phyloP scores from a whole-genome alignment of 2,113 vertebrate species.

The Xyrauchen texanus region DNA sequence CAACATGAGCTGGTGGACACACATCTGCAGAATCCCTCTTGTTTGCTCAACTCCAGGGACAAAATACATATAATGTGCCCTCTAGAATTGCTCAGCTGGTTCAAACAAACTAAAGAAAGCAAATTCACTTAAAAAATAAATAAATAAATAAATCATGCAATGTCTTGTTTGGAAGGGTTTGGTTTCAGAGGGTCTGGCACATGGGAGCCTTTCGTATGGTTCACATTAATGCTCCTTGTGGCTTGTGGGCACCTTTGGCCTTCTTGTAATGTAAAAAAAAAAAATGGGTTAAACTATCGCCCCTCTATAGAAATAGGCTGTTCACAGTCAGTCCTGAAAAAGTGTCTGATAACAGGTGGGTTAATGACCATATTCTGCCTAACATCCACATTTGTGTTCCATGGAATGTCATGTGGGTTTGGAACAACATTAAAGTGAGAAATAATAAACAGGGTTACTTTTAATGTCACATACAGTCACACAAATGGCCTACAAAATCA shows the following conservation, averaged over 20 bases:
- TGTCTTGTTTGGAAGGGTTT: slow-evolving; percentile 36
- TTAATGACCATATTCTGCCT: too few relatives aligned
- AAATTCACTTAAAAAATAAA: slow-evolving; percentile 27
- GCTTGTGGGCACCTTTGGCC: slow-evolving; percentile 37
- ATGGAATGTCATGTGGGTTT: too few relatives aligned
- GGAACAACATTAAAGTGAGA: too few relatives aligned
- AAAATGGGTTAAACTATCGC: not conserved
- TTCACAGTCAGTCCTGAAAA: not conserved
- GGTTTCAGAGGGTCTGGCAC: slow-evolving; percentile 43
- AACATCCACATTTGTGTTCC: too few relatives aligned
- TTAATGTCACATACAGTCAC: not conserved
- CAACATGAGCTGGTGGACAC: slow-evolving; percentile 5
- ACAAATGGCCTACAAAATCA: not conserved
- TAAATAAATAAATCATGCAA: not conserved
- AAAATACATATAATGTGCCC: slow-evolving; percentile 33
- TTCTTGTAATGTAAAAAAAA: not conserved
- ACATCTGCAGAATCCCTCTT: slow-evolving; percentile 14
- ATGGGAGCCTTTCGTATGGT: slow-evolving; percentile 37
- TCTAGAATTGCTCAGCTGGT: slow-evolving; percentile 33
- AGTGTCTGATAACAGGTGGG: not conserved
- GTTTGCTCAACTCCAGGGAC: slow-evolving; percentile 10
- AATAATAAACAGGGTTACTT: not conserved
- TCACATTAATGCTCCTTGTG: slow-evolving; percentile 47
- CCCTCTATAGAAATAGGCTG: not conserved
- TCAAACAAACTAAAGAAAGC: slow-evolving; percentile 49